phyloP scores from a whole-genome alignment of 2,113 vertebrate species.

The Proterorhinus semilunaris region DNA sequence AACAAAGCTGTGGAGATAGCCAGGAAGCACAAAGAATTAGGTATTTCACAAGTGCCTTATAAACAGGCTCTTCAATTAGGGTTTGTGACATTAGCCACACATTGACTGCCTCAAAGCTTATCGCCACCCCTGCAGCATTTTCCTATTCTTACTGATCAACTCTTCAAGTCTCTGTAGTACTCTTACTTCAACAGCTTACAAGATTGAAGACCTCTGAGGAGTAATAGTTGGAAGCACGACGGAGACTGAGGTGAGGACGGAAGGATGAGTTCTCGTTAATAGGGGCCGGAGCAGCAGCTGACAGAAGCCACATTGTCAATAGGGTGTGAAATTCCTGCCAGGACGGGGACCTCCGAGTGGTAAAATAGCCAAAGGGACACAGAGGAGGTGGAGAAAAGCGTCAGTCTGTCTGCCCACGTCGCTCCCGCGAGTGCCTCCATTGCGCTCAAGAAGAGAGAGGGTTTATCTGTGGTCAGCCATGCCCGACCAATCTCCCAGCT shows the following conservation, averaged over 20 bases:
- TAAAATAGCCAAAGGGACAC: conserved; percentile 56
- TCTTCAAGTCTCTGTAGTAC: conserved; percentile 34
- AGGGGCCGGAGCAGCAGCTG: conserved; percentile 60
- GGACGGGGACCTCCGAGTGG: conserved; percentile 64
- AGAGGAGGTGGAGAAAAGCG: conserved; percentile 35
- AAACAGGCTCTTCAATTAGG: conserved; percentile 43
- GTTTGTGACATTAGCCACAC: conserved; percentile 23
- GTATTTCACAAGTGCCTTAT: conserved; percentile 22
- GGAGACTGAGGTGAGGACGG: conserved; percentile 42
- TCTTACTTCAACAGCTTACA: conserved; percentile 42
- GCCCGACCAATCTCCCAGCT: conserved; percentile 50
- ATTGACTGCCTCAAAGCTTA: neutral
- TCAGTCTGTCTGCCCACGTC: conserved; percentile 65
- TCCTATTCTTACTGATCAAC: conserved; percentile 19
- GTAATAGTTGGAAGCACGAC: conserved; percentile 35
- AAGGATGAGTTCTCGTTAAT: conserved; percentile 60
- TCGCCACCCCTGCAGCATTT: conserved; percentile 1
- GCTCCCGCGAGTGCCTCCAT: conserved; percentile 45
- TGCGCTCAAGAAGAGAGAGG: conserved; percentile 43
- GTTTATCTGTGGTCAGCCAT: conserved; percentile 57
- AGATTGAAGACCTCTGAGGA: conserved; percentile 36
- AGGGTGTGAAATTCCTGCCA: conserved; percentile 78
- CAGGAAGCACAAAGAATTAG: conserved; percentile 14
- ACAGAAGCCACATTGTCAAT: conserved; percentile 74
- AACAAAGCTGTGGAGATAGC: conserved; percentile 13